Conservation (phyloP, 2,113 vertebrate genomes). For the Sceloporus undulatus region DNA sequence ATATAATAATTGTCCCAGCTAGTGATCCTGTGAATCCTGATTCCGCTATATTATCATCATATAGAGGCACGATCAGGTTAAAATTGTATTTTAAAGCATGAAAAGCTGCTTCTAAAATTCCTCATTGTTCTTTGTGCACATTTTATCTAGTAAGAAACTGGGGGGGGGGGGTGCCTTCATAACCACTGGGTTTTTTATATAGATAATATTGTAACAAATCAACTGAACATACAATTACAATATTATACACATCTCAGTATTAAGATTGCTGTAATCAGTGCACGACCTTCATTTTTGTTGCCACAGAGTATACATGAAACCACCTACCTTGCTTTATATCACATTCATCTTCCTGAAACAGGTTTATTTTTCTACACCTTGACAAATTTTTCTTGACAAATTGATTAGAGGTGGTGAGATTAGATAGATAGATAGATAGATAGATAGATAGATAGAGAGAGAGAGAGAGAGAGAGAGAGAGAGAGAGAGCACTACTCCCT, state of each 20-base stretch:
- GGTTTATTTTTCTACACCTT: neutral
- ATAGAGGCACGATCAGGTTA: no score
- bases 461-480: no score
- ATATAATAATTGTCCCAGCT: no score
- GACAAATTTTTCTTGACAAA: neutral
- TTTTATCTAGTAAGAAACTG: neutral
- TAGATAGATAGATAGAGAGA: no score
- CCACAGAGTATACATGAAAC: neutral
- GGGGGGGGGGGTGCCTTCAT: neutral
- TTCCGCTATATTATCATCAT: no score
- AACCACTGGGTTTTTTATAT: neutral
- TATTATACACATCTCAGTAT: no score
- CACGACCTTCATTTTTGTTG: neutral
- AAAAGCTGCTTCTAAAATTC: neutral
- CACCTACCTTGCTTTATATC: neutral
- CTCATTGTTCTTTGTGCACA: neutral
- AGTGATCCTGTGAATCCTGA: no score
- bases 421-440: no score
- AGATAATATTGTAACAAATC: neutral
- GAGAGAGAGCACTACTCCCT: neutral
- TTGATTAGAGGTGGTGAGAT: neutral
- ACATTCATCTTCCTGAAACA: neutral
- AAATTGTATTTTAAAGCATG: neutral
- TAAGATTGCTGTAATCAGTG: neutral
- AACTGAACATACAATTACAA: neutral